Percentiles rank a stretch among this genome's conserved stretches.
Conservation (phyloP, 2,888 invertebrate genomes). For the Limnephilus rhombicus region DNA sequence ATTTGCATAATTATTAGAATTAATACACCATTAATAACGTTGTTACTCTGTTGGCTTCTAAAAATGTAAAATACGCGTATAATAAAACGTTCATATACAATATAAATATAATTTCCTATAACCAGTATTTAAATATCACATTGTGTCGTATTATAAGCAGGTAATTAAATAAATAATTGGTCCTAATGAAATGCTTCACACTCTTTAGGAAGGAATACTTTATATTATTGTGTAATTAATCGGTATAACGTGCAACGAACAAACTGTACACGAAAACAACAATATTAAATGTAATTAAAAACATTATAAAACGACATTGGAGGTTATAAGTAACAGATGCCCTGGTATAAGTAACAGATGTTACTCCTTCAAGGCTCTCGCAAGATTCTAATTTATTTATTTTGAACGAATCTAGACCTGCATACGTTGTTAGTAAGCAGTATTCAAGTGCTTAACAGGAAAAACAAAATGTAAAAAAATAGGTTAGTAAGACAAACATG, state of each 20-base stretch:
- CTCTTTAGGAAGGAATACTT: not conserved
- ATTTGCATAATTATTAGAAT: not conserved
- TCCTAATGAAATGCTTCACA: not conserved
- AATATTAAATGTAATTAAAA: too few species aligned
- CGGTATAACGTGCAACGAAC: not conserved
- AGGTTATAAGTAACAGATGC: too few species aligned
- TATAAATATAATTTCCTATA: not conserved
- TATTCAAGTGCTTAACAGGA: too few species aligned
- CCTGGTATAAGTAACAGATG: too few species aligned
- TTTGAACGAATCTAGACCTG: too few species aligned
- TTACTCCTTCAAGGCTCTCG: too few species aligned
- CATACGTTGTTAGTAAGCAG: too few species aligned
- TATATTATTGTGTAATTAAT: not conserved
- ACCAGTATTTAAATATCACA: not conserved
- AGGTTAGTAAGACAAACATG: too few species aligned
- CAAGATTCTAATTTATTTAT: too few species aligned
- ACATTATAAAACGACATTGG: too few species aligned
- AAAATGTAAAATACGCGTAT: not conserved
- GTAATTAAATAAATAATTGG: not conserved
- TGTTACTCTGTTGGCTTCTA: not conserved
- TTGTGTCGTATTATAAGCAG: not conserved
- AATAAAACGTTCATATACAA: not conserved
- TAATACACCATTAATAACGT: not conserved
- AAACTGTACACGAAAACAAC: not conserved
- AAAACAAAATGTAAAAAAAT: too few species aligned